Conservation (phyloP, 2,113 vertebrate genomes). For the Corydoras sp. region DNA sequence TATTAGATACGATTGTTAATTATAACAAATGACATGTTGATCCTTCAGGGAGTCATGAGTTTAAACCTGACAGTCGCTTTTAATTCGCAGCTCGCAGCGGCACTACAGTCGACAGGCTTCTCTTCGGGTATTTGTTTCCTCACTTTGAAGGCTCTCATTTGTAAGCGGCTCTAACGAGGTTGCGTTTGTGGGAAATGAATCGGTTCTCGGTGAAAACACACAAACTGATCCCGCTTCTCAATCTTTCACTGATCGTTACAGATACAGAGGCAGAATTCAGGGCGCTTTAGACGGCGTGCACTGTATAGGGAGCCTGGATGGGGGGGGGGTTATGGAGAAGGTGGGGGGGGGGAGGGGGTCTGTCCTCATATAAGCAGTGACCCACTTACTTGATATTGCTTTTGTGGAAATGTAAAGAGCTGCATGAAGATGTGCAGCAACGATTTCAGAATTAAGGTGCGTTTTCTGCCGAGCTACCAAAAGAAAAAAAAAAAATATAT, state of each 20-base stretch:
- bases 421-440: too few relatives aligned
- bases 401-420: too few relatives aligned
- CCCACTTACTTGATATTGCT: slow-evolving; percentile 56
- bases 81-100: background rate
- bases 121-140: background rate
- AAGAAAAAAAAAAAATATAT: too few relatives aligned
- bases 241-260: background rate
- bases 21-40: too few relatives aligned
- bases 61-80: background rate
- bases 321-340: too few relatives aligned
- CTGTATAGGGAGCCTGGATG: slow-evolving; percentile 4
- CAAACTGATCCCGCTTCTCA: too few relatives aligned
- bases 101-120: background rate
- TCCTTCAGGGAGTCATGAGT: background rate
- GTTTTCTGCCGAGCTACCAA: background rate
- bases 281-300: too few relatives aligned
- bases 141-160: background rate
- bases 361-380: slow-evolving; percentile 47
- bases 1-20: too few relatives aligned
- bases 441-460: background rate
- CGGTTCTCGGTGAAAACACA: too few relatives aligned
- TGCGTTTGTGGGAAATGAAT: too few relatives aligned
- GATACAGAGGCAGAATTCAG: background rate
- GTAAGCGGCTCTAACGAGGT: background rate
- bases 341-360: slow-evolving; percentile 20